These are phyloP conservation scores for Neosilurus hyrtlii DNA, from an alignment of 2,797 vertebrate genomes.

Conservation along the genomic window DNA sequence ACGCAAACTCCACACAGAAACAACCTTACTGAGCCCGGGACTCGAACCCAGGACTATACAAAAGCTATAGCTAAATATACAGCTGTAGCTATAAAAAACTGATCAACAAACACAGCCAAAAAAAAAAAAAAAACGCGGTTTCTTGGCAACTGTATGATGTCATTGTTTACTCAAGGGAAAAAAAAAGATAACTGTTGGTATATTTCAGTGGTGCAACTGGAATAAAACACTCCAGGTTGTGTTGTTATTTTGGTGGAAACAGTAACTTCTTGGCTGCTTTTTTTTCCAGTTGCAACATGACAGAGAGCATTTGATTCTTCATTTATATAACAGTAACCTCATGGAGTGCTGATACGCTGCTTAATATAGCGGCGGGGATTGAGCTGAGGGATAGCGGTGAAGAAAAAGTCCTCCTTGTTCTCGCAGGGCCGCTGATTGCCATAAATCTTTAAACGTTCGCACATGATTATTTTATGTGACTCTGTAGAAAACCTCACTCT, in stretches of 20 bases:
- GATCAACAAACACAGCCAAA: too few relatives aligned
- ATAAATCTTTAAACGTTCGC: slow-evolving; percentile 3
- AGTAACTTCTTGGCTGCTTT: not conserved
- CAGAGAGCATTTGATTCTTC: not conserved
- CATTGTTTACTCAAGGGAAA: not conserved
- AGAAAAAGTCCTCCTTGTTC: not conserved
- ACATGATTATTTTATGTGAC: slow-evolving; percentile 19
- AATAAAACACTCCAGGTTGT: not conserved
- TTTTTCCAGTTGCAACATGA: not conserved
- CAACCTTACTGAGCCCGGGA: too few relatives aligned
- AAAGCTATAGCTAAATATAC: too few relatives aligned
- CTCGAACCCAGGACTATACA: too few relatives aligned
- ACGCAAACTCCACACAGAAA: too few relatives aligned
- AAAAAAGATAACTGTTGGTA: not conserved
- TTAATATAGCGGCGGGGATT: not conserved
- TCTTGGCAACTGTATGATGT: too few relatives aligned
- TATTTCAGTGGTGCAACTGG: not conserved
- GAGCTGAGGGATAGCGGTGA: not conserved
- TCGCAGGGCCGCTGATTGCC: not conserved
- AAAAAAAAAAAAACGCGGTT: too few relatives aligned
- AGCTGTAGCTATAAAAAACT: too few relatives aligned
- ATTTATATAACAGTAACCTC: not conserved
- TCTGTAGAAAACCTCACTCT: not conserved
- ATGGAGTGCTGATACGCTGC: not conserved
- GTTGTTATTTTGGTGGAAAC: not conserved